Conservation (phyloP, 1,140 invertebrate species). For the Lithobius niger region DNA sequence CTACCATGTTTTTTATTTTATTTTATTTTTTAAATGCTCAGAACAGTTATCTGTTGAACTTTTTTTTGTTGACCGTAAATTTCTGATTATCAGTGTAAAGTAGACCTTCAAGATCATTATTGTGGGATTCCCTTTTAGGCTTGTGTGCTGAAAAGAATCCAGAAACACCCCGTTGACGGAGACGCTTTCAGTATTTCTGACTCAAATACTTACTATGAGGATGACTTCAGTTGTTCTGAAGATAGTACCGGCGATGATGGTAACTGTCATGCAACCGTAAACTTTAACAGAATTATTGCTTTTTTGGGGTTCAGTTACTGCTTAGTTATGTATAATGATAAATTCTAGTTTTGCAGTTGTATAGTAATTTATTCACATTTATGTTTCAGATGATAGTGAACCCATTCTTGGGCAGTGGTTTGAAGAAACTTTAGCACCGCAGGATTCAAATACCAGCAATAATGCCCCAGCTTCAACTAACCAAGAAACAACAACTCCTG, state of each 20-base stretch:
- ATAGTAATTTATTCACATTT: no score
- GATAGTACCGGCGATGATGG: constrained; percentile 76
- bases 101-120: no score
- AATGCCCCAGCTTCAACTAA: constrained; percentile 35
- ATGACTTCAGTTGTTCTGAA: constrained; percentile 73
- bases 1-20: no score
- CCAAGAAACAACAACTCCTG: constrained; percentile 29
- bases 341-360: no score
- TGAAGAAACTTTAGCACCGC: constrained; percentile 72
- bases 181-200: constrained; percentile 74
- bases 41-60: no score
- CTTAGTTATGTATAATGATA: no score
- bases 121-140: constrained; percentile 39
- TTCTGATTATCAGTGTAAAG: no score
- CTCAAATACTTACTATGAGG: constrained; percentile 84
- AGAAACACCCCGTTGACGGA: constrained; percentile 59
- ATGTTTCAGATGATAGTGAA: constrained; percentile 63
- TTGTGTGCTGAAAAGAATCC: constrained; percentile 62
- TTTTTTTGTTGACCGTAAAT: no score
- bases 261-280: no score
- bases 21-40: no score
- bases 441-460: constrained; percentile 30
- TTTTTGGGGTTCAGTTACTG: no score
- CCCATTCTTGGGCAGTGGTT: constrained; percentile 84
- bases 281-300: no score